Evolutionary conservation across 2,797 vertebrate species (phyloP).

Genomic region (Molossus molossus): DNA sequence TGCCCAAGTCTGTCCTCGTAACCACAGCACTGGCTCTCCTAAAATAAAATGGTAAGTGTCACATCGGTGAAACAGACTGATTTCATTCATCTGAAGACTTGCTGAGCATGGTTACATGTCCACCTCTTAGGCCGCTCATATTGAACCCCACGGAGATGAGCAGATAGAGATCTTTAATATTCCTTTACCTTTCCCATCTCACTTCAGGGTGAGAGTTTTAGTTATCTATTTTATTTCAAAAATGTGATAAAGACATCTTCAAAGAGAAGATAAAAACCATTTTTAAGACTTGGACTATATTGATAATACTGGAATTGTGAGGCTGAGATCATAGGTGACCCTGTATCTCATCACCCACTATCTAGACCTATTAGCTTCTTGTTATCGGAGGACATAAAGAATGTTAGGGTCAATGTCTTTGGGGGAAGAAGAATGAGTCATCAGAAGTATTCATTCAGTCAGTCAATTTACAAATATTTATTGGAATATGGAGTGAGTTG

Average conservation of each 20-base stretch:
- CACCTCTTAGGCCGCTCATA: not conserved
- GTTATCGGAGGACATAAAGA: not conserved
- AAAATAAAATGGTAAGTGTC: not conserved
- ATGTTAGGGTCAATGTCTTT: not conserved
- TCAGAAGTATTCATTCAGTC: not conserved
- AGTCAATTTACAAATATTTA: not conserved
- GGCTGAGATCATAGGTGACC: not conserved
- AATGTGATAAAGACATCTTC: not conserved
- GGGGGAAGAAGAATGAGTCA: not conserved
- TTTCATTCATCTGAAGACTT: not conserved
- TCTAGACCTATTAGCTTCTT: not conserved
- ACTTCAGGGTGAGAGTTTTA: not conserved
- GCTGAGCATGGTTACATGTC: not conserved
- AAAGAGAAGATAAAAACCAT: not conserved
- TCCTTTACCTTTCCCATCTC: not conserved
- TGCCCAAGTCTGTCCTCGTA: not conserved
- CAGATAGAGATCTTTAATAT: constrained; percentile 33
- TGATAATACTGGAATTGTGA: not conserved
- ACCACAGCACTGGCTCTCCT: not conserved
- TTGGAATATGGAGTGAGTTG: too few species aligned
- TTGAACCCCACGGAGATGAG: not conserved
- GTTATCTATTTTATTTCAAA: constrained; percentile 34
- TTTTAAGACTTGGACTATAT: not conserved
- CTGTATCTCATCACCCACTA: not conserved
- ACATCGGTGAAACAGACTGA: not conserved